phyloP scores from a whole-genome alignment of 1,140 invertebrate genomes.

The Bursaphelenchus mucronatus region DNA sequence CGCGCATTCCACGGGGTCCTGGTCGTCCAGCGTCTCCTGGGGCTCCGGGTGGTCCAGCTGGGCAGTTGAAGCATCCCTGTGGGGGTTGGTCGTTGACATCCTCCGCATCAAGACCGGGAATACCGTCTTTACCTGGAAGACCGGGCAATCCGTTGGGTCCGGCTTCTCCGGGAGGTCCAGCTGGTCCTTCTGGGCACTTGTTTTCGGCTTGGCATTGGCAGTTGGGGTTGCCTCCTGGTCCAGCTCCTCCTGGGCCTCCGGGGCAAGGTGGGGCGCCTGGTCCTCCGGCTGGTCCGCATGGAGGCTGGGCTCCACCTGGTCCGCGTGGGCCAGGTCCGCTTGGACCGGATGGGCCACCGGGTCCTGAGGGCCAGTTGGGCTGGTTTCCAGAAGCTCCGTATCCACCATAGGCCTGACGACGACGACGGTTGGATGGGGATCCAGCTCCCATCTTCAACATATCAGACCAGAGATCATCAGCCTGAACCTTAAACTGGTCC shows the following conservation, averaged over 20 bases:
- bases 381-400: conserved; percentile 25
- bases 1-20: conserved; percentile 40
- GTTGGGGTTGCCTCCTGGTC: conserved; percentile 22
- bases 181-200: conserved; percentile 34
- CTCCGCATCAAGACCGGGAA: conserved; percentile 36
- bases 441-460: conserved; percentile 47
- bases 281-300: not conserved
- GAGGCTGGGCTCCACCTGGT: not conserved
- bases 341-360: conserved; percentile 26
- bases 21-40: conserved; percentile 37
- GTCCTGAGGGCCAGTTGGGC: conserved; percentile 3
- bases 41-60: conserved; percentile 31
- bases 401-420: conserved; percentile 44
- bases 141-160: conserved; percentile 24
- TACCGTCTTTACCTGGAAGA: conserved; percentile 31
- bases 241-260: conserved; percentile 17
- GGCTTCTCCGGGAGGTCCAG: conserved; percentile 24
- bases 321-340: conserved; percentile 7
- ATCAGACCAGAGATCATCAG: conserved; percentile 45
- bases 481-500: conserved; percentile 47
- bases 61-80: conserved; percentile 45
- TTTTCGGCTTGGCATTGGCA: conserved; percentile 30
- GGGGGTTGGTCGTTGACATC: conserved; percentile 24
- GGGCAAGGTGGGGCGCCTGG: not conserved
- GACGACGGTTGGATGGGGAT: conserved; percentile 38